These are phyloP conservation scores for Samia ricini DNA, from an alignment of 1,140 invertebrate species.

Conservation along the genomic window DNA sequence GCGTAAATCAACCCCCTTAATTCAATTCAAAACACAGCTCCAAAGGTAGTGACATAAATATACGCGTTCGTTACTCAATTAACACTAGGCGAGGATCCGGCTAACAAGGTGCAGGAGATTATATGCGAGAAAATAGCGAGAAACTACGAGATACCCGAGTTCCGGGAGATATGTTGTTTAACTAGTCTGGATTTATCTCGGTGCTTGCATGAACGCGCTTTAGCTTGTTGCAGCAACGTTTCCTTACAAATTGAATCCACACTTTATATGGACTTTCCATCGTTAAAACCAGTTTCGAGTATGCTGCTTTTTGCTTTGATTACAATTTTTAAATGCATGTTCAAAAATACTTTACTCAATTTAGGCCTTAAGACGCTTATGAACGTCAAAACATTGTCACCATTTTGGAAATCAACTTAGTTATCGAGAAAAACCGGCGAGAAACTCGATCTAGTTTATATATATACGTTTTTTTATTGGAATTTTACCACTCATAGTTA, in stretches of 20 bases:
- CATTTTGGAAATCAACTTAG: too few relatives aligned
- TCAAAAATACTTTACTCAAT: too few relatives aligned
- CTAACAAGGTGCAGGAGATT: constrained; percentile 46
- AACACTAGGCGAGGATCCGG: constrained; percentile 42
- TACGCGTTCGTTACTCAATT: constrained; percentile 46
- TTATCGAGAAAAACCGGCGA: too few relatives aligned
- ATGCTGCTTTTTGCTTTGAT: not conserved
- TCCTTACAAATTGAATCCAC: not conserved
- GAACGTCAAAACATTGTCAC: too few relatives aligned
- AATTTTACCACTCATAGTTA: too few relatives aligned
- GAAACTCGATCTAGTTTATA: too few relatives aligned
- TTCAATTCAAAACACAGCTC: not conserved
- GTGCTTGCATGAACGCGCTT: constrained; percentile 51
- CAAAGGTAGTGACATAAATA: constrained; percentile 26
- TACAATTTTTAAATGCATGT: too few relatives aligned
- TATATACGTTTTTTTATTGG: too few relatives aligned
- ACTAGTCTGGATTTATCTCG: constrained; percentile 59
- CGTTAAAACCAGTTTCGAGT: not conserved
- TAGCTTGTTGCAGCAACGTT: not conserved
- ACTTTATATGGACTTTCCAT: not conserved
- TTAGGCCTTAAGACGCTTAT: too few relatives aligned
- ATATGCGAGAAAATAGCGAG: constrained; percentile 29
- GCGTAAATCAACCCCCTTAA: constrained; percentile 8
- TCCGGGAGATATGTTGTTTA: constrained; percentile 28
- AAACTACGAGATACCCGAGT: constrained; percentile 26